Conservation (phyloP, 2,113 vertebrate genomes). For the Pogonocichla stellata region DNA sequence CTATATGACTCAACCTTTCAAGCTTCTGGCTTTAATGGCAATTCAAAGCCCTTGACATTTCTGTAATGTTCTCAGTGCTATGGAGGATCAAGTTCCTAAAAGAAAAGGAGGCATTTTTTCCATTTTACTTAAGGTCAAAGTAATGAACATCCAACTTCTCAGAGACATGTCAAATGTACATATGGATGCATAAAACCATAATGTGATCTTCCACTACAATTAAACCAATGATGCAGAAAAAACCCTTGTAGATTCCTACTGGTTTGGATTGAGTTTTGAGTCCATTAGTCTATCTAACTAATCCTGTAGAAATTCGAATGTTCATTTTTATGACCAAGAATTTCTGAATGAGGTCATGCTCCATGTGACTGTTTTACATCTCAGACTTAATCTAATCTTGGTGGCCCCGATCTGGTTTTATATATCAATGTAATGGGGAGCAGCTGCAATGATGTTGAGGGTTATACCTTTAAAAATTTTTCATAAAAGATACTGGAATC, state of each 20-base stretch:
- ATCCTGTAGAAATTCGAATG: background rate
- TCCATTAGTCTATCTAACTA: background rate
- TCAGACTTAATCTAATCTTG: background rate
- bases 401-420: background rate
- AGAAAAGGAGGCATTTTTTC: background rate
- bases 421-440: background rate
- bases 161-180: background rate
- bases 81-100: background rate
- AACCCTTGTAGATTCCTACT: background rate
- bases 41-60: conserved; percentile 57
- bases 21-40: conserved; percentile 19
- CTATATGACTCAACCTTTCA: conserved; percentile 46
- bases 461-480: background rate
- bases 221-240: background rate
- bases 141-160: background rate
- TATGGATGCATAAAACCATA: background rate
- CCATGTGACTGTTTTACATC: background rate
- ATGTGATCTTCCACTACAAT: background rate
- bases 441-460: background rate
- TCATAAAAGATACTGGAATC: background rate
- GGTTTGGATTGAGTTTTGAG: background rate
- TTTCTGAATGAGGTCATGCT: background rate
- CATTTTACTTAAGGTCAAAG: conserved; percentile 16
- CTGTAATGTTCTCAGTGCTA: background rate
- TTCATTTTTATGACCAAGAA: background rate